phyloP scores from a whole-genome alignment of 2,797 vertebrate genomes.

The Odontamblyopus lacepedii region DNA sequence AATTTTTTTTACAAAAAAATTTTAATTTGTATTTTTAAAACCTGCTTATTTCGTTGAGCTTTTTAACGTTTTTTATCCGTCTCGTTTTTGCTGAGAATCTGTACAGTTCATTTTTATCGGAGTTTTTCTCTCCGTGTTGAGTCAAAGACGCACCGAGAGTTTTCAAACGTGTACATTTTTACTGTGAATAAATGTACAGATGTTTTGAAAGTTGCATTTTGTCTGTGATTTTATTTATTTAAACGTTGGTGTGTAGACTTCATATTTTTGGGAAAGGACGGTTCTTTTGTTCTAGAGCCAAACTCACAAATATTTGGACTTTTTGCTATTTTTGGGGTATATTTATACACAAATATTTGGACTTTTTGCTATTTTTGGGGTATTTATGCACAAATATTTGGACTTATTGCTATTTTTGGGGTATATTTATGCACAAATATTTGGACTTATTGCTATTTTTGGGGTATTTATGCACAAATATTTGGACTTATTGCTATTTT shows the following conservation, averaged over 20 bases:
- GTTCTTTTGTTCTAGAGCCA: no score
- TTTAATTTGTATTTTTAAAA: neutral
- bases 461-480: no score
- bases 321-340: no score
- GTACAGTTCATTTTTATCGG: conserved; percentile 21
- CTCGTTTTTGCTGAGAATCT: conserved; percentile 52
- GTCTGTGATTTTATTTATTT: neutral
- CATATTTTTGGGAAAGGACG: no score
- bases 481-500: no score
- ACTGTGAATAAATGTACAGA: conserved; percentile 66
- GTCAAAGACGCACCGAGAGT: conserved; percentile 1
- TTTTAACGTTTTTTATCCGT: conserved; percentile 10
- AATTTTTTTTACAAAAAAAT: neutral
- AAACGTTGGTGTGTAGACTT: neutral
- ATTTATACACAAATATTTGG: no score
- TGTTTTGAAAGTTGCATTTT: conserved; percentile 17
- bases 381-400: no score
- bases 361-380: no score
- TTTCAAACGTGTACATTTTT: conserved; percentile 33
- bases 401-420: no score
- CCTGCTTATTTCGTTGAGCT: neutral
- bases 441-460: no score
- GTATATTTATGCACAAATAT: no score
- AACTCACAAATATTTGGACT: no score
- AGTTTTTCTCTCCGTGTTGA: neutral